Evolutionary conservation across 2,888 invertebrate species (phyloP).

Genomic region (Lithodes maja): DNA sequence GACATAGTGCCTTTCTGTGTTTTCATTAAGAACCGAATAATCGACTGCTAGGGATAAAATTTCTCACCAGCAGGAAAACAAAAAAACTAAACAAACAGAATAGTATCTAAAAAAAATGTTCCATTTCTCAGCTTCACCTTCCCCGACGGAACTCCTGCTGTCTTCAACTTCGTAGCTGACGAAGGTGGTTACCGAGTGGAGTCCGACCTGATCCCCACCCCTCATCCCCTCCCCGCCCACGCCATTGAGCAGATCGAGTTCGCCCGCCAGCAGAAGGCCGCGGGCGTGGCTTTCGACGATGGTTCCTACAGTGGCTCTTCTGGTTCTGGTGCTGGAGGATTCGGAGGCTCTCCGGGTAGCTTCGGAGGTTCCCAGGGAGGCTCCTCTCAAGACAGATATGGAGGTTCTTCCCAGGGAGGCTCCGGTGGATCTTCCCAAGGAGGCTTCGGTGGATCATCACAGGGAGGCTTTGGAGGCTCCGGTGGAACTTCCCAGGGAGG

Average conservation of each 20-base stretch:
- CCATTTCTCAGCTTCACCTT: slow-evolving; percentile 55
- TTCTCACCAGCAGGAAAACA: no score
- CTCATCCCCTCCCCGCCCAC: slow-evolving; percentile 53
- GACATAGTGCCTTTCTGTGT: no score
- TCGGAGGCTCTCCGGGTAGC: slow-evolving; percentile 28
- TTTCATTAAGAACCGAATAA: no score
- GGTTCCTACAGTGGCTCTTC: slow-evolving; percentile 30
- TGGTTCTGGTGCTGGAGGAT: slow-evolving; percentile 28
- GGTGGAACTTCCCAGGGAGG: background rate
- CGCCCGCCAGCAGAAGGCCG: slow-evolving; percentile 38
- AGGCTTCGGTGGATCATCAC: background rate
- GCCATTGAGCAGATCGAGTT: slow-evolving; percentile 59
- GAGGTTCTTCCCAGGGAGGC: background rate
- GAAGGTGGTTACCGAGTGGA: slow-evolving; percentile 46
- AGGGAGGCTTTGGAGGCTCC: background rate
- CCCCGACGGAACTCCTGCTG: slow-evolving; percentile 56
- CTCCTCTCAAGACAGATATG: slow-evolving; percentile 12
- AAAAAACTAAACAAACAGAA: no score
- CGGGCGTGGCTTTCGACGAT: slow-evolving; percentile 1
- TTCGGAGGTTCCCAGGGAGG: slow-evolving; percentile 28
- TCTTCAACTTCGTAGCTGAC: slow-evolving; percentile 61
- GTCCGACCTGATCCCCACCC: slow-evolving; percentile 53
- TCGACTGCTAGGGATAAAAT: no score
- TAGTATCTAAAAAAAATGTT: no score
- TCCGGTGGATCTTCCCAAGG: background rate